Percentiles rank a stretch among this genome's conserved stretches.
Evolutionary conservation across 2,797 vertebrate genomes (phyloP).

Genomic region (Enteromius trimaculatus): DNA sequence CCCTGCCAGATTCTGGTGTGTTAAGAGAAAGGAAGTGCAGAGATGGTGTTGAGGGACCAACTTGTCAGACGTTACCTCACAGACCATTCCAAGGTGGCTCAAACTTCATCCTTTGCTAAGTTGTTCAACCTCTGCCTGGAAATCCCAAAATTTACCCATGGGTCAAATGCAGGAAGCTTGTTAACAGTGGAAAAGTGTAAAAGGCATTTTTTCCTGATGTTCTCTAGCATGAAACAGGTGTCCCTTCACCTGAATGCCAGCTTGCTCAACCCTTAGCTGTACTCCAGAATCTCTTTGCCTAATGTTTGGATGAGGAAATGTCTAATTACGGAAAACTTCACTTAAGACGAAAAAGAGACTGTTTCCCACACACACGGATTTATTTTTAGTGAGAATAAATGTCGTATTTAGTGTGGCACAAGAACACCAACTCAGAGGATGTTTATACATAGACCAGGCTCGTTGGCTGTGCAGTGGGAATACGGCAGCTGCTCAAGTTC

Average conservation of each 20-base stretch:
- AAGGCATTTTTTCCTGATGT: constrained; percentile 56
- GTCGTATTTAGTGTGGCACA: constrained; percentile 44
- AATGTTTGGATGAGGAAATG: constrained; percentile 23
- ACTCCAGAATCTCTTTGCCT: constrained; percentile 29
- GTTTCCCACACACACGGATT: constrained; percentile 48
- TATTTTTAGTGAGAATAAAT: constrained; percentile 55
- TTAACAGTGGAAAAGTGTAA: constrained; percentile 57
- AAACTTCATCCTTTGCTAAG: constrained; percentile 50
- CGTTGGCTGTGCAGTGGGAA: constrained; percentile 34
- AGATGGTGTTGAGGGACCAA: constrained; percentile 60
- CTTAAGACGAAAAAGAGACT: constrained; percentile 38
- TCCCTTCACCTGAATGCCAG: constrained; percentile 31
- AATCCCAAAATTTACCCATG: constrained; percentile 53
- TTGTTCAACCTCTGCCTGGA: constrained; percentile 52
- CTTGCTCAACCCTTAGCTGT: constrained; percentile 33
- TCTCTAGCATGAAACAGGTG: constrained; percentile 40
- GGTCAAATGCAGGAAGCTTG: constrained; percentile 62
- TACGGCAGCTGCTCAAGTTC: constrained; percentile 4
- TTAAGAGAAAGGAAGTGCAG: constrained; percentile 37
- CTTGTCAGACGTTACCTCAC: constrained; percentile 73
- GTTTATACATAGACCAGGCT: constrained; percentile 36
- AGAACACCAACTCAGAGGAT: constrained; percentile 9
- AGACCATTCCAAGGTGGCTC: constrained; percentile 52
- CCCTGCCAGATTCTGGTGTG: constrained; percentile 9
- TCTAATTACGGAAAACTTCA: constrained; percentile 50